Percentiles rank a stretch among this genome's conserved stretches.
These are phyloP conservation scores for Mandrillus leucophaeus DNA, from an alignment of 2,113 vertebrate species.

Conservation along the genomic window DNA sequence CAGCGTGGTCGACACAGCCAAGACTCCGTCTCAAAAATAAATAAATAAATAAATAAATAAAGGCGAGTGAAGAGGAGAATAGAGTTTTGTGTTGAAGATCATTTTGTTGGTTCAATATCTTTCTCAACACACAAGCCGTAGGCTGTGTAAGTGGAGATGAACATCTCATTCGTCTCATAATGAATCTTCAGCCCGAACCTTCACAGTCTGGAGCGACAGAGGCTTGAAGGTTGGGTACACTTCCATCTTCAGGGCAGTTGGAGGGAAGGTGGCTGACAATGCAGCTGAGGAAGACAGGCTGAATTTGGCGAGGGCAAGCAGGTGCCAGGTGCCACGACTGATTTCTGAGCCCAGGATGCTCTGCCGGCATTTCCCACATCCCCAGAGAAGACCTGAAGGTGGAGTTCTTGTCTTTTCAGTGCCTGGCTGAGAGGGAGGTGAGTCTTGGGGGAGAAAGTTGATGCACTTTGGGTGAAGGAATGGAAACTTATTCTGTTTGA, in stretches of 20 bases:
- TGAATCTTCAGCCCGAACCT: neutral
- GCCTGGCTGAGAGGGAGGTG: neutral
- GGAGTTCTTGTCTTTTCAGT: neutral
- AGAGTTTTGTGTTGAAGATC: neutral
- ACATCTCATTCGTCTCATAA: neutral
- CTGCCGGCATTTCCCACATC: neutral
- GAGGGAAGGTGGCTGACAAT: fast-evolving
- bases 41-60: fast-evolving
- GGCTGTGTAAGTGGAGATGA: neutral
- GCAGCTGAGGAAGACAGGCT: fast-evolving
- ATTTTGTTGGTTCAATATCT: neutral
- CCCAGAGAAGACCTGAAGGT: neutral
- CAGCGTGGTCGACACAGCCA: no score
- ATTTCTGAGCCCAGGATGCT: neutral
- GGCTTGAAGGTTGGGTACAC: fast-evolving
- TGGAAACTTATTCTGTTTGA: neutral
- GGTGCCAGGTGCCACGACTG: neutral
- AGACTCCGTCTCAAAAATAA: no score
- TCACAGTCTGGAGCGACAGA: neutral
- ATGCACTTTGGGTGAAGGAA: fast-evolving
- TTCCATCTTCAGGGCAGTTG: neutral
- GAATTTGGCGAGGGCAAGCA: no score
- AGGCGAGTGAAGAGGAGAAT: neutral
- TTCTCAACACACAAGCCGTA: neutral
- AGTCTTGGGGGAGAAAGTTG: neutral